These are phyloP conservation scores for Idaea aversata DNA, from an alignment of 2,888 invertebrate genomes.

Conservation along the genomic window DNA sequence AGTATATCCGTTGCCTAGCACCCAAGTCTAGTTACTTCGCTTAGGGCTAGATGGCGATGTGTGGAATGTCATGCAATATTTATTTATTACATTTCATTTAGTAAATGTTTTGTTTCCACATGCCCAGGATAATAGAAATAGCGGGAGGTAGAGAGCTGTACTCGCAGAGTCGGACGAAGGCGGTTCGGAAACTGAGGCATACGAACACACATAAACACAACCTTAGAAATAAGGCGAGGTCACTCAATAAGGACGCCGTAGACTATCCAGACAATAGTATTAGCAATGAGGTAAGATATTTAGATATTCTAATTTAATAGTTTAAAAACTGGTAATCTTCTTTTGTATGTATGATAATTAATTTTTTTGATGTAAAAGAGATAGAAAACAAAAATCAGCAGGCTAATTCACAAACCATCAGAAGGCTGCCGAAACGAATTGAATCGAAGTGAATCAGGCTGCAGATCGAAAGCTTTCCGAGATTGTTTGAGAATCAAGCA, in stretches of 20 bases:
- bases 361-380: too few species aligned
- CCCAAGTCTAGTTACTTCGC: too few species aligned
- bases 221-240: constrained; percentile 69
- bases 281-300: constrained; percentile 58
- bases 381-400: too few species aligned
- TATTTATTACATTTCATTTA: background rate
- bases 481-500: too few species aligned
- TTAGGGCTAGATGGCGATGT: background rate
- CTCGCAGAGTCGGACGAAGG: constrained; percentile 90
- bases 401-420: too few species aligned
- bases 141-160: constrained; percentile 92
- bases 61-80: background rate
- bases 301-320: background rate
- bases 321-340: too few species aligned
- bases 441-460: too few species aligned
- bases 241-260: constrained; percentile 60
- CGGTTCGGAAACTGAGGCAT: constrained; percentile 85
- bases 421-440: too few species aligned
- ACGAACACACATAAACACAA: constrained; percentile 75
- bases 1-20: too few species aligned
- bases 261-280: constrained; percentile 65
- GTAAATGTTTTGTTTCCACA: constrained; percentile 5
- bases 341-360: too few species aligned
- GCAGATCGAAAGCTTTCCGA: too few species aligned
- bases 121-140: constrained; percentile 79